Evolutionary conservation across 2,888 invertebrate species (phyloP), one percentile per base, ranked within the genome.

Genomic region (Acronicta alni): DNA sequence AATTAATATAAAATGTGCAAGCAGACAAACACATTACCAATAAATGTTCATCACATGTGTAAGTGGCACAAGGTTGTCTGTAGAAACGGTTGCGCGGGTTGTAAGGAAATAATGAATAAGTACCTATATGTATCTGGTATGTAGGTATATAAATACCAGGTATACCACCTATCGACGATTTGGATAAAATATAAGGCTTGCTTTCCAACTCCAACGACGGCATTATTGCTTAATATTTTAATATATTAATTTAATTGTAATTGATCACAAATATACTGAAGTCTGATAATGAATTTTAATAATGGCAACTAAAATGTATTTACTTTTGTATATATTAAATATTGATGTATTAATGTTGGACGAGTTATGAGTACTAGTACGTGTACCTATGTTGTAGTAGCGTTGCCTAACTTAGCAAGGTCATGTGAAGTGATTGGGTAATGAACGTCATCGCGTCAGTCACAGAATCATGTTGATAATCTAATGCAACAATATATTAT

Each of bases 51-150:
- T 77, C 80, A 81, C 80, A 81, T 79, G 82, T 83, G 79, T 82
- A 91, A 88, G 86, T 89, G 79, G 90, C 81, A 89, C 91, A 90
- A 91, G 91, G 90, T 75, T 88, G 82, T 80, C 67, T 75, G 87
- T 86, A 89, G 89, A 88, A 89, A 89, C 80, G 78, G 76, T 77
- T 58, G 73, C 71, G 67, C 74, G 69, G 75, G 60, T 73, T 75
- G 73, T 79, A 83, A 82, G 80, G 81, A 85, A 88, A 86, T 80
- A 84, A 77, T 85, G 83, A 84, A 85, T 83, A 30, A 30, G 10
- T 12, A 30, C 6, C 9, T 10, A 26, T 23, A n/a, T 23, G 2
- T 23, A n/a, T n/a, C n/a, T n/a, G n/a, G n/a, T 35, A 18, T 9
- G 35, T 8, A 30, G 12, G 30, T 2, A 30, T 3, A 30, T 12